These are phyloP conservation scores for Chiloscyllium plagiosum DNA, from an alignment of 2,113 vertebrate genomes.

Conservation along the genomic window DNA sequence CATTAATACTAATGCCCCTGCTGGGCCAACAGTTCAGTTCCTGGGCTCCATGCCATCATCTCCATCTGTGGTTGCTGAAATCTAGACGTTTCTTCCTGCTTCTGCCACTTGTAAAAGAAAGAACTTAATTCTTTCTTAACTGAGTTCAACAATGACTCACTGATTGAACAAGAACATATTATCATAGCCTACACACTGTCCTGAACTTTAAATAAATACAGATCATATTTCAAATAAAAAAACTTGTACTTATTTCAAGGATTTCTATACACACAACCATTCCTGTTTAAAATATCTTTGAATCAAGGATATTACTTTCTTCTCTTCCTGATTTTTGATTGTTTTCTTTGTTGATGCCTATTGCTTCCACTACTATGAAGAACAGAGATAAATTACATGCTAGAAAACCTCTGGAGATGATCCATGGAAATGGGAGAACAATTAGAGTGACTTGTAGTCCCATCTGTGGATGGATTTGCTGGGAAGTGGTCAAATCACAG, in stretches of 20 bases:
- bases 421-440: neutral
- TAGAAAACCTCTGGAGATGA: neutral
- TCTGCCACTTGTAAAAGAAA: slow-evolving; percentile 18
- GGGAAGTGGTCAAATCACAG: too few species aligned
- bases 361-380: neutral
- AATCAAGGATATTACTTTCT: slow-evolving; percentile 1
- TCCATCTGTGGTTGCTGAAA: slow-evolving; percentile 13
- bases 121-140: neutral
- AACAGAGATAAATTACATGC: neutral
- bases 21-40: slow-evolving; percentile 2
- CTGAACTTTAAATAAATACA: slow-evolving; percentile 29
- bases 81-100: slow-evolving; percentile 16
- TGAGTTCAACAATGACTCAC: slow-evolving; percentile 11
- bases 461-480: neutral
- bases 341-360: neutral
- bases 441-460: neutral
- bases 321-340: slow-evolving; percentile 22
- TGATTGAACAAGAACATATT: slow-evolving; percentile 27
- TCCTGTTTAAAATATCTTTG: slow-evolving; percentile 11
- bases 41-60: slow-evolving; percentile 14
- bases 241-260: neutral
- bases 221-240: slow-evolving; percentile 20
- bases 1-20: neutral
- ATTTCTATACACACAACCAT: neutral
- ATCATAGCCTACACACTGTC: slow-evolving; percentile 1